Percentiles rank a stretch among this genome's conserved stretches.
phyloP scores from a whole-genome alignment of 2,797 vertebrate genomes.

The Acomys russatus region DNA sequence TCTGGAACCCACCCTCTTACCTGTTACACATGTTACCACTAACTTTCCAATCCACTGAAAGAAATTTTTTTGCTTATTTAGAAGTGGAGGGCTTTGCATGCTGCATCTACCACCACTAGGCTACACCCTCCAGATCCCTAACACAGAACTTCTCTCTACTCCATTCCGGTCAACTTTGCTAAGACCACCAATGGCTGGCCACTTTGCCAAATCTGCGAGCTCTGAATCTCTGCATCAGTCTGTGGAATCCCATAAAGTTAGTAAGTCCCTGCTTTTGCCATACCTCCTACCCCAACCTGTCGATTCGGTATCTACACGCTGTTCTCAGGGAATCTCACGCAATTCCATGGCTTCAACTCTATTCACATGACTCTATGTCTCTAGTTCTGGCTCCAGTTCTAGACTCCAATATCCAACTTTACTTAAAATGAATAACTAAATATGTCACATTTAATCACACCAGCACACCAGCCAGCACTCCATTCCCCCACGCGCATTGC shows the following conservation, averaged over 20 bases:
- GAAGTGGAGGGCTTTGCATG: not conserved
- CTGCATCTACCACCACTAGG: not conserved
- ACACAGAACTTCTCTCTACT: not conserved
- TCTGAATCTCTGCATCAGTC: not conserved
- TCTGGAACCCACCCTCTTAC: not conserved
- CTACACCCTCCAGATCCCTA: not conserved
- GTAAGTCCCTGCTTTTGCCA: not conserved
- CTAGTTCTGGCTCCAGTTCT: not conserved
- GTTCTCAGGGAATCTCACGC: not conserved
- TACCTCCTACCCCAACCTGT: not conserved
- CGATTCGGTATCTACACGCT: constrained; percentile 16
- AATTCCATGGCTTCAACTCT: constrained; percentile 22
- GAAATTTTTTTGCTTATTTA: not conserved
- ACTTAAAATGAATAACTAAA: not conserved
- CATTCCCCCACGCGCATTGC: not conserved
- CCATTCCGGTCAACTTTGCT: not conserved
- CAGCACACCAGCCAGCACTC: not conserved
- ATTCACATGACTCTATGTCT: constrained; percentile 6
- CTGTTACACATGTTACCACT: not conserved
- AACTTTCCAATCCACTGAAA: not conserved
- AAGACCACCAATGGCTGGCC: not conserved
- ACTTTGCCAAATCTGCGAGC: constrained; percentile 16
- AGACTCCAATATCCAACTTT: not conserved
- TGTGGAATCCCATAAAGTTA: not conserved
- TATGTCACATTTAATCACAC: not conserved